Conservation (phyloP, 23 tunicate species). For the Halocynthia roretzi region DNA sequence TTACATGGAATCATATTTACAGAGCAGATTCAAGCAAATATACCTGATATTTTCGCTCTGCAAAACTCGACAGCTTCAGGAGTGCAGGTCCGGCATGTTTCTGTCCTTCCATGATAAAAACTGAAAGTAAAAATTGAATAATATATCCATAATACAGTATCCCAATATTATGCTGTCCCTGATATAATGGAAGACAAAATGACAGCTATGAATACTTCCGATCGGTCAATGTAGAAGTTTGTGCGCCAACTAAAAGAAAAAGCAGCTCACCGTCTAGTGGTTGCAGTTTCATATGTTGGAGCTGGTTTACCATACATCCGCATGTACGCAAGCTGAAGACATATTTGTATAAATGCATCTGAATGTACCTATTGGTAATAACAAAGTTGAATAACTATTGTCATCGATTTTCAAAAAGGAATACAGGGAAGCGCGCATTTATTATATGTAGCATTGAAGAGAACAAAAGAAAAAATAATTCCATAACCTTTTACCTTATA, state of each 20-base stretch:
- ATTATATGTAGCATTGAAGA: too few relatives aligned
- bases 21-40: too few relatives aligned
- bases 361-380: constrained; percentile 30
- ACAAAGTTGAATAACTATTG: background rate
- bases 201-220: background rate
- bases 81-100: constrained; percentile 86
- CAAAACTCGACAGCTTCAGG: constrained; percentile 80
- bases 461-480: background rate
- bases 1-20: background rate
- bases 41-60: constrained; percentile 26
- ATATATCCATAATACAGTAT: background rate
- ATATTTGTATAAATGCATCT: constrained; percentile 67
- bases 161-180: background rate
- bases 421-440: background rate
- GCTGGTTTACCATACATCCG: constrained; percentile 75
- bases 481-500: constrained; percentile 5
- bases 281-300: constrained; percentile 94
- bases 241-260: background rate
- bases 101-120: constrained; percentile 87
- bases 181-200: background rate
- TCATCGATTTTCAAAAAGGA: background rate
- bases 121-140: background rate
- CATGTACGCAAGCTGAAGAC: constrained; percentile 79
- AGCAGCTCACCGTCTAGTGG: constrained; percentile 46
- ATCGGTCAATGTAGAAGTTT: background rate